phyloP scores from a whole-genome alignment of 1,140 invertebrate genomes.

The Platyscapa corneri region DNA sequence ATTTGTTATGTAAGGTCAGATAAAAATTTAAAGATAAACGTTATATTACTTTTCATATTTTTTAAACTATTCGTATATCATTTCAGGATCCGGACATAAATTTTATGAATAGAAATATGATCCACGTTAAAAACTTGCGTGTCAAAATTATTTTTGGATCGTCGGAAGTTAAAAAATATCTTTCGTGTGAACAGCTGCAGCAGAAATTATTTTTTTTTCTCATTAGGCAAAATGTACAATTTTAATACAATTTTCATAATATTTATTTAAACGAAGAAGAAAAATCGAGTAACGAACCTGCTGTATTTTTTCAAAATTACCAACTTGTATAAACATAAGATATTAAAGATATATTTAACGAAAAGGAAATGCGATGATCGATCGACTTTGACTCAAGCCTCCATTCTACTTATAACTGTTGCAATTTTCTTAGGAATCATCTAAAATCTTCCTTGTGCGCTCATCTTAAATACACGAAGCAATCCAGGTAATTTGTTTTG shows the following conservation, averaged over 20 bases:
- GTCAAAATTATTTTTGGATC: neutral
- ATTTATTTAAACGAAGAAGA: neutral
- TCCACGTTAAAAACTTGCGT: neutral
- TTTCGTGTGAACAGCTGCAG: slow-evolving; percentile 10
- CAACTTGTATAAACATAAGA: no score
- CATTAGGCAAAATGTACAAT: neutral
- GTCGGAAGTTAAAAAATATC: slow-evolving; percentile 4
- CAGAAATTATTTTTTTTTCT: neutral
- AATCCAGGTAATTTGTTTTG: neutral
- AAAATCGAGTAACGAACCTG: neutral
- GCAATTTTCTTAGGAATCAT: neutral
- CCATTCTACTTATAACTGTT: no score
- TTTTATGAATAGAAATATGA: neutral
- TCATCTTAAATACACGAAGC: neutral
- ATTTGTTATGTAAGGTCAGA: no score
- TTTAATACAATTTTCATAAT: neutral
- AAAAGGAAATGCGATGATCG: no score
- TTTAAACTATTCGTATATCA: no score
- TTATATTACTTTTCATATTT: no score
- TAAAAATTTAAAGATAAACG: neutral
- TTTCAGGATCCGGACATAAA: neutral
- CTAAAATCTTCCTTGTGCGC: neutral
- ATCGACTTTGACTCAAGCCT: no score
- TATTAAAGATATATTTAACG: no score
- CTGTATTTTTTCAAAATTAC: no score